These are phyloP conservation scores for Acipenser oxyrinchus DNA, from an alignment of 2,797 vertebrate species.

Conservation along the genomic window DNA sequence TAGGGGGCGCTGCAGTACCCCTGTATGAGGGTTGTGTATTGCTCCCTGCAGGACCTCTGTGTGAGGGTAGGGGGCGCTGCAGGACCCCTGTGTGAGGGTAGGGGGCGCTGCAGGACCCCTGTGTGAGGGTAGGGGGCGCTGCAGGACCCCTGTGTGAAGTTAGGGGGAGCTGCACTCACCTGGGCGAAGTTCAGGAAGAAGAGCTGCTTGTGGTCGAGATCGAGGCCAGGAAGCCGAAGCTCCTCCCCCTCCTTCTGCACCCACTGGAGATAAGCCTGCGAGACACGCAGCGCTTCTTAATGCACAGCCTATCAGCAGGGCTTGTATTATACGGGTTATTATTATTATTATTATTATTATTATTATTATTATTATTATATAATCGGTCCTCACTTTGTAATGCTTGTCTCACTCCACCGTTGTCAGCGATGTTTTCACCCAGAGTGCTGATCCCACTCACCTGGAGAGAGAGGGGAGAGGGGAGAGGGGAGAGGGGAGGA, in stretches of 20 bases:
- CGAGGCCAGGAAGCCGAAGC: conserved; percentile 74
- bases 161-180: conserved; percentile 50
- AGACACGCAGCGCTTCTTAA: not conserved
- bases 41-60: too few species aligned
- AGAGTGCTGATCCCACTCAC: conserved; percentile 90
- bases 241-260: conserved; percentile 75
- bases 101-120: too few species aligned
- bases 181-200: conserved; percentile 97
- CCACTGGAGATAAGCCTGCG: conserved; percentile 90
- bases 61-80: too few species aligned
- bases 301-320: too few species aligned
- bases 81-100: too few species aligned
- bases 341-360: too few species aligned
- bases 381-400: conserved; percentile 71
- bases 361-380: too few species aligned
- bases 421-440: conserved; percentile 95
- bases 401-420: conserved; percentile 88
- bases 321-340: too few species aligned
- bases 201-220: conserved; percentile 83
- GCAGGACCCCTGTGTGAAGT: not conserved
- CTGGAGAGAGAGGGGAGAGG: conserved; percentile 43
- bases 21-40: too few species aligned
- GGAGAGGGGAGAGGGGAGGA: not conserved
- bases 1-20: too few species aligned
- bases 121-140: not conserved